Conservation (phyloP, 2,888 invertebrate species). For the Nowickia ferox region DNA sequence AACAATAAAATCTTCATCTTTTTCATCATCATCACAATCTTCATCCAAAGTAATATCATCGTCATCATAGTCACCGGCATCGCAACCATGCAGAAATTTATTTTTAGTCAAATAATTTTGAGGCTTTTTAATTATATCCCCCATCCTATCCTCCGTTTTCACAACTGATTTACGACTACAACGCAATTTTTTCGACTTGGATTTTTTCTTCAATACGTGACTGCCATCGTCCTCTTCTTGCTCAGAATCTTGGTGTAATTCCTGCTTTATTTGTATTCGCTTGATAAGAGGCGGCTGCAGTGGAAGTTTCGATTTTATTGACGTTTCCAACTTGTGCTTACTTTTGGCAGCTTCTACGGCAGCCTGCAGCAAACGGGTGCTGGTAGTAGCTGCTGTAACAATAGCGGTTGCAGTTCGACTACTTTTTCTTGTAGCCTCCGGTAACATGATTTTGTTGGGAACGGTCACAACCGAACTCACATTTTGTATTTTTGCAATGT, state of each 20-base stretch:
- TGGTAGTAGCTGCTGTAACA: constrained; percentile 80
- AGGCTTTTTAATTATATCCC: constrained; percentile 76
- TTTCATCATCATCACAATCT: constrained; percentile 64
- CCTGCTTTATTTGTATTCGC: constrained; percentile 41
- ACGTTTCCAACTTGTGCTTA: constrained; percentile 58
- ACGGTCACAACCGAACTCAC: constrained; percentile 29
- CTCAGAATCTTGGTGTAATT: constrained; percentile 32
- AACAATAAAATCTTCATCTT: constrained; percentile 68
- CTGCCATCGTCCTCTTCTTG: constrained; percentile 49
- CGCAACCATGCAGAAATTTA: constrained; percentile 41
- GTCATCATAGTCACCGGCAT: constrained; percentile 66
- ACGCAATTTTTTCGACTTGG: constrained; percentile 47
- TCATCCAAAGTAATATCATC: constrained; percentile 50
- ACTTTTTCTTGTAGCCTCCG: constrained; percentile 79
- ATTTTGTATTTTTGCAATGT: constrained; percentile 35
- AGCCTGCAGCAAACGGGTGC: constrained; percentile 78
- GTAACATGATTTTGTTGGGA: constrained; percentile 69
- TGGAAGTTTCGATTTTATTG: constrained; percentile 47
- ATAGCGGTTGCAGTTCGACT: constrained; percentile 80
- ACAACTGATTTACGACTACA: constrained; percentile 73
- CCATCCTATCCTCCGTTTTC: constrained; percentile 83
- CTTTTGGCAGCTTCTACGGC: constrained; percentile 75
- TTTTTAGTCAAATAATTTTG: constrained; percentile 53
- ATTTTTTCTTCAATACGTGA: constrained; percentile 4
- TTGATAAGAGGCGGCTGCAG: constrained; percentile 4